Conservation (phyloP, 1,140 invertebrate genomes). For the Megathymus violae region DNA sequence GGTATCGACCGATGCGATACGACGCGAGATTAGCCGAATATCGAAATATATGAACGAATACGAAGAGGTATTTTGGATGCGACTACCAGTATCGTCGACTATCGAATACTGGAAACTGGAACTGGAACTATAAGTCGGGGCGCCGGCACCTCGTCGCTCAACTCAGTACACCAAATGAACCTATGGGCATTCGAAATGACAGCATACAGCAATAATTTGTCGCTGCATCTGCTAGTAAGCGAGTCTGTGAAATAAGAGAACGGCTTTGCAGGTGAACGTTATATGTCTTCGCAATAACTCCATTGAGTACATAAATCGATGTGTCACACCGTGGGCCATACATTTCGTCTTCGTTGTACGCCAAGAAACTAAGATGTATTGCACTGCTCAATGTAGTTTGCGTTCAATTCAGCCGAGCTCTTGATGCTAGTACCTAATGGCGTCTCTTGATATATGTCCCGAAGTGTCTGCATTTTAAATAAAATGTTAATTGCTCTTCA, state of each 20-base stretch:
- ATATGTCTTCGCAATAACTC: constrained; percentile 19
- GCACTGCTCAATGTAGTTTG: constrained; percentile 9
- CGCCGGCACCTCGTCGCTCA: too few species aligned
- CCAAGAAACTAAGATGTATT: constrained; percentile 26
- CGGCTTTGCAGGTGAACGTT: neutral
- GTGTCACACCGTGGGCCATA: constrained; percentile 19
- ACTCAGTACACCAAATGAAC: too few species aligned
- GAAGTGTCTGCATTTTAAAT: constrained; percentile 13
- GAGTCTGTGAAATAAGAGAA: neutral
- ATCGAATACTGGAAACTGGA: too few species aligned
- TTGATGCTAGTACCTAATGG: constrained; percentile 14
- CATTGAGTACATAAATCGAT: constrained; percentile 20
- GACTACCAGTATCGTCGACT: too few species aligned
- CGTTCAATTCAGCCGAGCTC: constrained; percentile 13
- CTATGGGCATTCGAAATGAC: too few species aligned
- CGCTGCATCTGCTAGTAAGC: neutral
- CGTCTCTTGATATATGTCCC: constrained; percentile 19
- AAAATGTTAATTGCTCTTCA: neutral
- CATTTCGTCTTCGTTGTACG: constrained; percentile 7
- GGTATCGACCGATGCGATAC: too few species aligned
- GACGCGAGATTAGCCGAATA: too few species aligned
- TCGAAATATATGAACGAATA: too few species aligned
- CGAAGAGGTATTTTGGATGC: too few species aligned
- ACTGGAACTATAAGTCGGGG: too few species aligned
- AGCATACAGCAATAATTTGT: neutral